These are phyloP conservation scores for Muscicapa striata DNA, from an alignment of 2,797 vertebrate species.

Conservation along the genomic window DNA sequence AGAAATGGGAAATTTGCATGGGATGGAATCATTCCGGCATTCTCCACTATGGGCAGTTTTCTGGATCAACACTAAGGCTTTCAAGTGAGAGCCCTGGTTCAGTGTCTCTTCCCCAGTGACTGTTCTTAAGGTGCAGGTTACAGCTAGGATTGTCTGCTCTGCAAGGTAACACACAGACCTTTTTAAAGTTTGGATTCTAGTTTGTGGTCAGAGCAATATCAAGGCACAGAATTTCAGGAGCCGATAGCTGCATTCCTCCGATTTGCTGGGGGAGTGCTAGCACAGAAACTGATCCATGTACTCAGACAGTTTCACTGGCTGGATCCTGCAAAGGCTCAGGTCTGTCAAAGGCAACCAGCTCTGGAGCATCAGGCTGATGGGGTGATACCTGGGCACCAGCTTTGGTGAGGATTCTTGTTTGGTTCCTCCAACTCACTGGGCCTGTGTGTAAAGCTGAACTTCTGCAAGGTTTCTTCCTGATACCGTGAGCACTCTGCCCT, in stretches of 20 bases:
- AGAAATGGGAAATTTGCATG: background rate
- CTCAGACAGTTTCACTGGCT: background rate
- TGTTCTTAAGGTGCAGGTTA: background rate
- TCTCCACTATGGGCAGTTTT: background rate
- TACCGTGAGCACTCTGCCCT: background rate
- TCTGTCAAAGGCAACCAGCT: background rate
- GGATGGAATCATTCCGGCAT: background rate
- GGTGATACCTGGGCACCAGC: background rate
- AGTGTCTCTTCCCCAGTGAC: background rate
- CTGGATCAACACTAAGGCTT: background rate
- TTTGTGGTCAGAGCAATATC: accelerated
- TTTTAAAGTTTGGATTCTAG: background rate
- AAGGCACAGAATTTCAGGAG: background rate
- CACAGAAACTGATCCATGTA: accelerated
- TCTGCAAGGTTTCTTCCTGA: background rate
- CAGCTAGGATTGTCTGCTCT: background rate
- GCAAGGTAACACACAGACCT: background rate
- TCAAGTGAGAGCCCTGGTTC: background rate
- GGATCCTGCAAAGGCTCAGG: background rate
- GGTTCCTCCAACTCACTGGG: background rate
- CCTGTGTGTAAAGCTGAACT: background rate
- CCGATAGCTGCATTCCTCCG: accelerated
- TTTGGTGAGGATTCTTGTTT: background rate
- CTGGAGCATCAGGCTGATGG: background rate
- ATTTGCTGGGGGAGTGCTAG: accelerated